Conservation (phyloP, 2,888 invertebrate genomes). For the Xestia rhomboidea region DNA sequence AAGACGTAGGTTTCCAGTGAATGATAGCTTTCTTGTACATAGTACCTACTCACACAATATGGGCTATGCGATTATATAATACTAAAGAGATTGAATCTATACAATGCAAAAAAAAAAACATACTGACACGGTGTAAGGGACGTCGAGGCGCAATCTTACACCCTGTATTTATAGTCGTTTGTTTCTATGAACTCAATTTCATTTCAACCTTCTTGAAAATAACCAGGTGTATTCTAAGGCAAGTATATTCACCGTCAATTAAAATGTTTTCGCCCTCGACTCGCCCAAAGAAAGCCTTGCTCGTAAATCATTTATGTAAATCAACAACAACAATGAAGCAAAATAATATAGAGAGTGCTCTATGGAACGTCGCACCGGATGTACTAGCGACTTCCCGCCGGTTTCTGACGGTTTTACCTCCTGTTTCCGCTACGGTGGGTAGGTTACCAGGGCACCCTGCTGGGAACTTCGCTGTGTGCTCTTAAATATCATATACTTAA, state of each 20-base stretch:
- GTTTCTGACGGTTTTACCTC: conserved; percentile 80
- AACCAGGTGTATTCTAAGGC: conserved; percentile 43
- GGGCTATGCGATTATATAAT: no score
- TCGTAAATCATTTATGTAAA: conserved; percentile 86
- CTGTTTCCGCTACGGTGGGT: conserved; percentile 73
- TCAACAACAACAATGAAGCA: conserved; percentile 82
- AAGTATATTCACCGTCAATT: conserved; percentile 60
- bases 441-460: conserved; percentile 61
- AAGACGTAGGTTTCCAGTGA: no score
- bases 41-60: no score
- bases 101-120: no score
- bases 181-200: not conserved
- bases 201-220: conserved; percentile 17
- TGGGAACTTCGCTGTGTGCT: conserved; percentile 43
- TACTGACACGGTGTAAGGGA: not conserved
- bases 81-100: no score
- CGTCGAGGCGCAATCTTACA: not conserved
- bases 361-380: conserved; percentile 79
- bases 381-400: conserved; percentile 80
- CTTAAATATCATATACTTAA: conserved; percentile 55
- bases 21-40: no score
- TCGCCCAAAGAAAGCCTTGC: conserved; percentile 73
- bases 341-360: conserved; percentile 81
- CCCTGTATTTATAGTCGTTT: not conserved
- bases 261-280: conserved; percentile 65